Evolutionary conservation across 2,113 vertebrate genomes (phyloP).

Genomic region (Amazona guildingii): DNA sequence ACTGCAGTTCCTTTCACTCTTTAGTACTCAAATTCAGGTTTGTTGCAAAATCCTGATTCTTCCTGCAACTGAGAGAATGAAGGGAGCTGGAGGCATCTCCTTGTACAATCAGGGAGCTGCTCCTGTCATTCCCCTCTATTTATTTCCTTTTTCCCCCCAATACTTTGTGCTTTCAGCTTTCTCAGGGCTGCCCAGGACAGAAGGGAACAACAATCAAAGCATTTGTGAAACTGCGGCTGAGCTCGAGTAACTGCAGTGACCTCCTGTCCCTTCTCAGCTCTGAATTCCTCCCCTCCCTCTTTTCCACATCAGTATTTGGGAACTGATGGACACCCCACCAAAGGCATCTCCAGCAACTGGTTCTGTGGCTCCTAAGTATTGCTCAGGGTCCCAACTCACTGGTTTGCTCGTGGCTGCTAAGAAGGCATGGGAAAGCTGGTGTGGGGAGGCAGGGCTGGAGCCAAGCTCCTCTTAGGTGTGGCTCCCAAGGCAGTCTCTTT

Average conservation of each 20-base stretch:
- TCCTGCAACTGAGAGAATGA: fast-evolving
- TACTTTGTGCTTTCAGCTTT: background rate
- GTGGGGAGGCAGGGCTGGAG: background rate
- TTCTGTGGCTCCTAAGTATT: background rate
- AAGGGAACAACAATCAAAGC: background rate
- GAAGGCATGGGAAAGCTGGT: background rate
- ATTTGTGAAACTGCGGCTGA: background rate
- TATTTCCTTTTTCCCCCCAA: background rate
- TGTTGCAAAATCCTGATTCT: background rate
- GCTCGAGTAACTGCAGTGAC: background rate
- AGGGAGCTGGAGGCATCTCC: background rate
- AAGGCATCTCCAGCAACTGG: background rate
- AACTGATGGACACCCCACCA: background rate
- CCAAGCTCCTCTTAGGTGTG: background rate
- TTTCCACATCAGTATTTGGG: background rate
- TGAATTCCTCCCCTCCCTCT: background rate
- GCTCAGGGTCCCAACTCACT: background rate
- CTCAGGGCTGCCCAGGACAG: background rate
- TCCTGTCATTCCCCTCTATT: background rate
- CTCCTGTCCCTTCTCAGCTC: background rate
- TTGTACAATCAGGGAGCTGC: background rate
- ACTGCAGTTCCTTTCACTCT: background rate
- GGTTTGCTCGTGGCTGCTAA: background rate
- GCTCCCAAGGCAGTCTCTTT: background rate
- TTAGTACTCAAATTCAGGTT: background rate